Percentiles rank a stretch among this genome's conserved stretches.
Conservation (phyloP, 2,113 vertebrate species). For the Dromiciops gliroides region DNA sequence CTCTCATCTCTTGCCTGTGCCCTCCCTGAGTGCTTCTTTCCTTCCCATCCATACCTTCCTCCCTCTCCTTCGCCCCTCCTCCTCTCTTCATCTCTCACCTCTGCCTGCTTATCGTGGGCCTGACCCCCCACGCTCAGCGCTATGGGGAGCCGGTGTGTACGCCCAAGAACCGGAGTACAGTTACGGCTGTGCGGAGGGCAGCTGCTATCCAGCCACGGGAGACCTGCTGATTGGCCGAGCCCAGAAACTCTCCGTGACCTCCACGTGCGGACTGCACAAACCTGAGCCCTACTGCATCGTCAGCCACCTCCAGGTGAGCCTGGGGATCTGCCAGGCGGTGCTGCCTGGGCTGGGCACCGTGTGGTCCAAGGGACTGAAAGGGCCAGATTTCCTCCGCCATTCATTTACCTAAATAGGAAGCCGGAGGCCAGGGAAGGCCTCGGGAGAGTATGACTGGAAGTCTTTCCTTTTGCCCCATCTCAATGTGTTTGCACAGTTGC, state of each 20-base stretch:
- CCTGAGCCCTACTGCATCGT: slow-evolving; percentile 96
- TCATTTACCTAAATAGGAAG: slow-evolving; percentile 61
- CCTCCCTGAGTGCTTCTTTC: background rate
- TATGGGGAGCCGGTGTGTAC: slow-evolving; percentile 75
- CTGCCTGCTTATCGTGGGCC: background rate
- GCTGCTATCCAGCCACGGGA: slow-evolving; percentile 97
- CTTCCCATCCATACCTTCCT: background rate
- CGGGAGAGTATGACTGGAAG: slow-evolving; percentile 34
- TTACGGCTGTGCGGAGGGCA: slow-evolving; percentile 94
- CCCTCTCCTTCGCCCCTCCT: background rate
- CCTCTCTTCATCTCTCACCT: background rate
- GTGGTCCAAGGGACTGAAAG: background rate
- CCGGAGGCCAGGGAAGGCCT: slow-evolving; percentile 30
- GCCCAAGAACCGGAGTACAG: slow-evolving; percentile 88
- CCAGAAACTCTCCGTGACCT: slow-evolving; percentile 89
- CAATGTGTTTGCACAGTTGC: slow-evolving; percentile 75
- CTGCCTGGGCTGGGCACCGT: background rate
- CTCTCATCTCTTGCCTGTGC: background rate
- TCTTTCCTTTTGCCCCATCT: slow-evolving; percentile 27
- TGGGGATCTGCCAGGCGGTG: background rate
- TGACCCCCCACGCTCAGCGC: slow-evolving; percentile 73
- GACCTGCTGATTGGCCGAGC: slow-evolving; percentile 95
- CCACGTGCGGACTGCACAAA: slow-evolving; percentile 90
- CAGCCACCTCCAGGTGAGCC: slow-evolving; percentile 96
- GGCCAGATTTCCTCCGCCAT: slow-evolving; percentile 47